Evolutionary conservation across 2,888 invertebrate genomes (phyloP), one percentile per base, ranked within the genome.

Genomic region (Diarsia brunnea): DNA sequence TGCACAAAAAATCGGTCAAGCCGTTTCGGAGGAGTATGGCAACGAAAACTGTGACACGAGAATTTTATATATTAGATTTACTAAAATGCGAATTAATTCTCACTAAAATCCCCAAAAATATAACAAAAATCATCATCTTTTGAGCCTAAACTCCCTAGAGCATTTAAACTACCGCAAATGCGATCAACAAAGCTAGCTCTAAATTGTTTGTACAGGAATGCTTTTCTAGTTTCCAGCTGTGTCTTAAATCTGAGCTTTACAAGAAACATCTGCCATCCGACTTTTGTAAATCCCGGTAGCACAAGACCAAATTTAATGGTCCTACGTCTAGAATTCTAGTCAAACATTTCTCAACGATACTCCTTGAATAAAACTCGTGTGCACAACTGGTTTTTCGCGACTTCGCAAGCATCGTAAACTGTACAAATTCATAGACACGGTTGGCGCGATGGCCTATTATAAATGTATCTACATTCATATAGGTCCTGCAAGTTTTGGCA

Each of bases 351-450:
- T 47, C 19, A 73, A 69, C 31, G 8, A 43, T 24, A 61, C 24
- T 74, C 24, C 79, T 58, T 73, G 73, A n/a, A 64, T 79, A 61
- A 65, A 61, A 66, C 69, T 69, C 61, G 60, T 64, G 16, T 16
- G 24, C 21, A 2, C 27, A 69, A 79, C 69, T 75, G 49, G 79
- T 75, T 79, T 80, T 31, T 51, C 69, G 69, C 60, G 80, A 49
- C 69, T 79, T 49, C 49, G 53, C 75, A 61, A 69, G 60, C 71
- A 66, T 84, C 72, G 70, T 81, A 72, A 73, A 78, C 70, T 66
- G 45, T 71, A 84, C 80, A 69, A 75, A 84, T 84, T 81, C 84
- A 81, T 71, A 73, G 81, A 73, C 81, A 84, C 77, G 43, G 47
- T 7, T 63, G 31, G 16, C 60, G 53, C 51, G 51, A 66, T 51